A percentile compares a stretch with the other conserved stretches of the same genome.
These are phyloP conservation scores for Pteronura brasiliensis DNA, from an alignment of 2,113 vertebrate genomes.

Conservation along the genomic window DNA sequence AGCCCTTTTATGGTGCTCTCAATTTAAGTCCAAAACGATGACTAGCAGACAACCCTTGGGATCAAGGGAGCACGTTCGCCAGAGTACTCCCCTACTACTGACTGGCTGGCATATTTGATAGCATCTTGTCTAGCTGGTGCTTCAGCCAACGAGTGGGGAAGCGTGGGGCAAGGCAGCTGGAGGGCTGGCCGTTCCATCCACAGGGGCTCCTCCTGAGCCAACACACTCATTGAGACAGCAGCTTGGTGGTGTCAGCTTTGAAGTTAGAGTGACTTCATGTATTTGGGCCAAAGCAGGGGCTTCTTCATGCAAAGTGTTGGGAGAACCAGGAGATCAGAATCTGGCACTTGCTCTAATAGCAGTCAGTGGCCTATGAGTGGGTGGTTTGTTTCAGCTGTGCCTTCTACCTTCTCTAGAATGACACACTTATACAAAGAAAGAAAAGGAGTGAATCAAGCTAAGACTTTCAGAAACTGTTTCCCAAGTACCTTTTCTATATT, in stretches of 20 bases:
- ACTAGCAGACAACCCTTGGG: not conserved
- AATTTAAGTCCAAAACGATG: not conserved
- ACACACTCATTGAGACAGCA: not conserved
- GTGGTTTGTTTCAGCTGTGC: not conserved
- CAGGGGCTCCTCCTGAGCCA: not conserved
- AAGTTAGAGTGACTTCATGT: not conserved
- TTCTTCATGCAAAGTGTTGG: not conserved
- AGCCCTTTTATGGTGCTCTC: not conserved
- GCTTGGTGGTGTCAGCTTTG: not conserved
- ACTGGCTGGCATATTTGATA: not conserved
- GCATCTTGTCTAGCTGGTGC: not conserved
- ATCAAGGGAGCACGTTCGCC: not conserved
- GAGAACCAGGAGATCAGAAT: not conserved
- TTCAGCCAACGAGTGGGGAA: not conserved
- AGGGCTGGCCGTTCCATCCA: not conserved
- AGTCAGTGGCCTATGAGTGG: not conserved
- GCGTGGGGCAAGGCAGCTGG: not conserved
- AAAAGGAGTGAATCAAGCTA: not conserved
- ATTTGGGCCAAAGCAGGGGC: not conserved
- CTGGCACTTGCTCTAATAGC: not conserved
- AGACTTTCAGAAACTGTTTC: not conserved
- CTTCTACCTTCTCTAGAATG: not conserved
- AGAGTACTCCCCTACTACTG: not conserved
- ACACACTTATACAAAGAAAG: not conserved
- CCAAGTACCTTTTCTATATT: not conserved